Conservation (phyloP, 2,113 vertebrate species). For the Lampris megalopsis region DNA sequence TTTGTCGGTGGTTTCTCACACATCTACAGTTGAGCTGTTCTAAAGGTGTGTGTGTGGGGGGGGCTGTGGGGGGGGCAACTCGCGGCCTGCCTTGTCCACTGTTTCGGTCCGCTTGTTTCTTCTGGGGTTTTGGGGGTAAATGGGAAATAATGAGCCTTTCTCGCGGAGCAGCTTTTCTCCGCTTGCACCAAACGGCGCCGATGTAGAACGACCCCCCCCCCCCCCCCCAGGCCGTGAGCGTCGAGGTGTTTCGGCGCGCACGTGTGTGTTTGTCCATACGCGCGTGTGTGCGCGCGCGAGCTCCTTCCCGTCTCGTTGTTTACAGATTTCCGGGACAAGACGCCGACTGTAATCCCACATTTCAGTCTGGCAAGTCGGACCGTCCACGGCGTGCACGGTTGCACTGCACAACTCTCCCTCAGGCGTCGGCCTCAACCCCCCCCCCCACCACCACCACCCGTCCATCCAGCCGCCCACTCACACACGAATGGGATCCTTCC, state of each 20-base stretch:
- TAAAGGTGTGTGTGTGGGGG: slow-evolving; percentile 7
- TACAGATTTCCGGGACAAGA: slow-evolving; percentile 53
- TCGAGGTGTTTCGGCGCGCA: slow-evolving; percentile 36
- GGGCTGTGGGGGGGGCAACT: slow-evolving; percentile 6
- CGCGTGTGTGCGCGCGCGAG: slow-evolving; percentile 35
- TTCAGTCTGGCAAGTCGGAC: slow-evolving; percentile 34
- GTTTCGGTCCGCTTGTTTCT: slow-evolving; percentile 49
- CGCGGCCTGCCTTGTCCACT: slow-evolving; percentile 24
- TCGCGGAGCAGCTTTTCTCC: slow-evolving; percentile 48
- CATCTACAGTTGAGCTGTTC: slow-evolving; percentile 16
- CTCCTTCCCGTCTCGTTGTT: slow-evolving; percentile 66
- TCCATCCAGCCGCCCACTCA: slow-evolving; percentile 9
- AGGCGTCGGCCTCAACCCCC: slow-evolving; percentile 31
- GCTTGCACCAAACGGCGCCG: slow-evolving; percentile 41
- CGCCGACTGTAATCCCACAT: slow-evolving; percentile 61
- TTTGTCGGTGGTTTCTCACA: slow-evolving; percentile 22
- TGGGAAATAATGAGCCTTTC: slow-evolving; percentile 58
- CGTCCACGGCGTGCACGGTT: slow-evolving; percentile 42
- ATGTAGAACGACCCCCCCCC: slow-evolving; percentile 41
- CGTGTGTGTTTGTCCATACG: slow-evolving; percentile 1
- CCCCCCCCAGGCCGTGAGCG: slow-evolving; percentile 46
- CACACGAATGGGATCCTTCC: slow-evolving; percentile 51
- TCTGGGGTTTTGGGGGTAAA: slow-evolving; percentile 28
- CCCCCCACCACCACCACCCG: too few relatives aligned
- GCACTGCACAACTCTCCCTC: slow-evolving; percentile 44